These are phyloP conservation scores for Aurelia sp. DNA, from an alignment of 30 jellyfish, hydroid and myxozoan genomes.

Conservation along the genomic window DNA sequence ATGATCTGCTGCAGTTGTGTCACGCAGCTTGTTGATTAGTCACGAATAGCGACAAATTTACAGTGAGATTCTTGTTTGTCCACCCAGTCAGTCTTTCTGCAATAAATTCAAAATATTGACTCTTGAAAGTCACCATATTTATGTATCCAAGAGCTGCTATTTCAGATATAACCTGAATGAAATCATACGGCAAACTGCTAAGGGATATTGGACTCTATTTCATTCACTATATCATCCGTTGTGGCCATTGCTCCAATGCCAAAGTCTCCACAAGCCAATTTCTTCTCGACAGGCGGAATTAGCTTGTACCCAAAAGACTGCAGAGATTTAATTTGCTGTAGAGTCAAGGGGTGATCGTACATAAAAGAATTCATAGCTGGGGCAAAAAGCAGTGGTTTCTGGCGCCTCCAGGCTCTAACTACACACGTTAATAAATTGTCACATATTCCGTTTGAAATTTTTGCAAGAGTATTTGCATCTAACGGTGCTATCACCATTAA, in stretches of 20 bases:
- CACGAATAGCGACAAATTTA: no score
- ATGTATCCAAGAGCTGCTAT: no score
- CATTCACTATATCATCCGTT: constrained; percentile 30
- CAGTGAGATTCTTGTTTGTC: no score
- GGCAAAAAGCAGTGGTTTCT: constrained; percentile 86
- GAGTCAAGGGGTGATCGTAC: constrained; percentile 94
- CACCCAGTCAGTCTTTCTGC: no score
- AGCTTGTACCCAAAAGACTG: constrained; percentile 50
- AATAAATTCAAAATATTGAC: no score
- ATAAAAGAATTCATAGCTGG: constrained; percentile 96
- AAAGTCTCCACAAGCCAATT: constrained; percentile 92
- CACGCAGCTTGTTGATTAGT: no score
- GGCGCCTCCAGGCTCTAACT: constrained; percentile 90
- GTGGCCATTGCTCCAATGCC: constrained; percentile 91
- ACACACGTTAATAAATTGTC: constrained; percentile 87
- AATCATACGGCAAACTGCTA: no score
- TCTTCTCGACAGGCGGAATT: constrained; percentile 83
- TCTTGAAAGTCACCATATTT: no score
- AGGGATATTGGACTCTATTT: background rate
- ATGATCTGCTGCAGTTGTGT: no score
- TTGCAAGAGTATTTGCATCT: constrained; percentile 95
- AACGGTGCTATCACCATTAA: constrained; percentile 79
- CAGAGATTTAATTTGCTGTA: constrained; percentile 57
- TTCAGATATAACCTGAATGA: no score
- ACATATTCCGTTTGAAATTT: constrained; percentile 85